Base-by-base conservation (phyloP, 2,797 vertebrate genomes). In the Diplodus puntazzo region DNA sequence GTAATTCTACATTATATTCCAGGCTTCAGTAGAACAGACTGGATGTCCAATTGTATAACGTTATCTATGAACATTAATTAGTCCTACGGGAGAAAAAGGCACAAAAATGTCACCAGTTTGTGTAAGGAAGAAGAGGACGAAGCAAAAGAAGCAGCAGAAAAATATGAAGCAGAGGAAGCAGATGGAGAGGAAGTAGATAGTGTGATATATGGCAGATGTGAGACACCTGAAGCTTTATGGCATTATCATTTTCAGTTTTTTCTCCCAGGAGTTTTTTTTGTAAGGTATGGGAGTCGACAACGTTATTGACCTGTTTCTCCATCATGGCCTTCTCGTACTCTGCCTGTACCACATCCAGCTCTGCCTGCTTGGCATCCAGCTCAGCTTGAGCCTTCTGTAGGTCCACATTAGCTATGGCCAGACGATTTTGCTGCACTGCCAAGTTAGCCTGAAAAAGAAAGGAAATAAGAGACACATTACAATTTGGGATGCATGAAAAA, bases 351-450 rank as follows among this genome's bases (percentile, higher is more conserved):
- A 96, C 87, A 57, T 98, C 97, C 55, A 99, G 95, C 88, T 99
- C 97, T 0, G 96, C 95, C 87, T 98, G 96, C 82, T 98, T 99
- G 57, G 94, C 95, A 25, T 97, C 96, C 88, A 99, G 89, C 88
- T 99, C 97, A 0, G 96, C 96, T 88, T 98, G 97, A 77, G 98
- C 97, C 84, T 94, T 97, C 89, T 97, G 93, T 71, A 99, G 95
- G 86, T 99, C 97, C 25, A 91, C 81, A 89, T 97, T 98, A 81
- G 98, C 98, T 21, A 95, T 90, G 30, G 85, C 46, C 39, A 99
- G 91, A 21, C 95, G 96, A 87, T 95, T 97, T 92, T 97, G 94
- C 87, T 99, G 97, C 74, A 98, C 95, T 67, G 94, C 96, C 87
- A 99, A 92, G 94, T 99, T 98, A 81, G 97, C 97, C 98, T 99